These are phyloP conservation scores for Calliopsis andreniformis DNA, from an alignment of 1,140 invertebrate genomes.

Conservation along the genomic window DNA sequence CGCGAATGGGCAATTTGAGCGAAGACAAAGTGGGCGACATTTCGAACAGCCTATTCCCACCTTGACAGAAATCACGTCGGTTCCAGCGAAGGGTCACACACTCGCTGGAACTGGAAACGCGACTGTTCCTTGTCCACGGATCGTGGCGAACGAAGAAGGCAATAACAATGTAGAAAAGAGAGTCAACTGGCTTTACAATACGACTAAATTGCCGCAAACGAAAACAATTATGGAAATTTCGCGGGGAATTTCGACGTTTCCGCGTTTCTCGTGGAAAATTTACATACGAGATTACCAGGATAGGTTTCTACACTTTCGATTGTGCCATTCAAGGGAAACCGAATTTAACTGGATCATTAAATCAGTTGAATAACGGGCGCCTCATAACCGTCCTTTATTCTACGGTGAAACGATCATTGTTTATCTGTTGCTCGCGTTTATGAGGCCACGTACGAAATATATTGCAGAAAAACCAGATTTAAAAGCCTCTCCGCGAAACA, in stretches of 20 bases:
- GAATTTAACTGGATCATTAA: too few species aligned
- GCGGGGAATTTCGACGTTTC: not conserved
- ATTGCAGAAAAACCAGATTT: not conserved
- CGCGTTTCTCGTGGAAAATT: not conserved
- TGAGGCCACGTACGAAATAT: not conserved
- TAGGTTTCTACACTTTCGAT: not conserved
- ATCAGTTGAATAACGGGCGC: too few species aligned
- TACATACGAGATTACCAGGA: not conserved
- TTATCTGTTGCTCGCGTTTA: not conserved
- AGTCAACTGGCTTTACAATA: not conserved
- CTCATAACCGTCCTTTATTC: not conserved
- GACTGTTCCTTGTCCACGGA: not conserved
- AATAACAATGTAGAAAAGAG: not conserved
- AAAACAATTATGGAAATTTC: not conserved
- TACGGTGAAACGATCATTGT: not conserved
- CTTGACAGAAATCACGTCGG: constrained; percentile 10
- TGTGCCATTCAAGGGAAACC: too few species aligned
- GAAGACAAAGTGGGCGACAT: constrained; percentile 17
- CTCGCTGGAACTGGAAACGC: not conserved
- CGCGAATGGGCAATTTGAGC: constrained; percentile 33
- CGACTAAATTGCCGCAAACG: not conserved
- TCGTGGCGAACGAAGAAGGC: not conserved
- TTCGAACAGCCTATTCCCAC: not conserved
- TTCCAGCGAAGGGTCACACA: not conserved
- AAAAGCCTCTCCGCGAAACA: not conserved